Evolutionary conservation across 1,140 invertebrate species (phyloP), one percentile per base, ranked within the genome.

Genomic region (Zaprionus africanus): DNA sequence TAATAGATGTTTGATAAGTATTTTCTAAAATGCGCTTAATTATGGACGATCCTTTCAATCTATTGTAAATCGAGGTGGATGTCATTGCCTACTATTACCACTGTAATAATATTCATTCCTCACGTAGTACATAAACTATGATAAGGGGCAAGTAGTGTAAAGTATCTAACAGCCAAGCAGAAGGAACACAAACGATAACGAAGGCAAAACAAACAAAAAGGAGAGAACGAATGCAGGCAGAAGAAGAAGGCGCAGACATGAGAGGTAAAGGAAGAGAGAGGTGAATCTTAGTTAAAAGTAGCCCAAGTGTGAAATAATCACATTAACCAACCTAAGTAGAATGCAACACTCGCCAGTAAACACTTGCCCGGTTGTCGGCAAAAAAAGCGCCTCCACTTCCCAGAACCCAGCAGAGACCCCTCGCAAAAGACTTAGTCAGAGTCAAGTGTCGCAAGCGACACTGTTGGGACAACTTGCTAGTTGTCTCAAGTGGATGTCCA

Each of bases 301-400:
- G 76, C 68, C 81, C 76, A 90, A 88, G 85, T 90, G 85, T 88
- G 85, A 90, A 88, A 88, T 90, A 88, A 90, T 88, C 85, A 84
- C 72, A 88, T 88, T 90, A 90, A 90, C 72, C 74, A 85, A 88
- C 76, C 56, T 31, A 64, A 67, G 64, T 49, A 49, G 34, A 69
- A 28, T 24, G 59, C 61, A 26, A 70, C 67, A 69, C 59, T 75
- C 59, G 66, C 60, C 57, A 69, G 58, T 67, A 65, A 74, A 74
- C 63, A 68, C 64, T 60, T 54, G 63, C 64, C 34, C 17, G 49
- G 43, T 17, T 22, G 64, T 59, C 17, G 58, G 65, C 57, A 72
- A 70, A 72, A 43, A 72, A 56, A 22, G 36, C 15, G n/a, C 15
- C 19, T 1, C 7, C 7, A 7, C n/a, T 34, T n/a, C 22, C 12